A percentile compares a stretch with the other conserved stretches of the same genome.
These are phyloP conservation scores for Sebastes cheni DNA, from an alignment of 2,797 vertebrate species.

Conservation along the genomic window DNA sequence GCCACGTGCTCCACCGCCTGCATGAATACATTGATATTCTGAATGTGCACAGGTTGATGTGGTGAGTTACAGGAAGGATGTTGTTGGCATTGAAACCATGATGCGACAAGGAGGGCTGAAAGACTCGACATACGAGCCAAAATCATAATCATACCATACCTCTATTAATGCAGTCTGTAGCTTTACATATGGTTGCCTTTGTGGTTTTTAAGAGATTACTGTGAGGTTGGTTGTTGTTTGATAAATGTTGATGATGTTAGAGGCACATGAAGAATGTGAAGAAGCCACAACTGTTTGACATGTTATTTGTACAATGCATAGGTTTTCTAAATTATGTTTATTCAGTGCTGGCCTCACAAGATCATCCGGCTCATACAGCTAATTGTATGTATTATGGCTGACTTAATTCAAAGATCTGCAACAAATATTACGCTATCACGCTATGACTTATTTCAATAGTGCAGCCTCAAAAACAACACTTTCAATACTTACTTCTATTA, in stretches of 20 bases:
- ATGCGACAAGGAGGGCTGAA: slow-evolving; percentile 41
- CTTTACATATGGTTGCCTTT: slow-evolving; percentile 77
- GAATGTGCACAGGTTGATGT: slow-evolving; percentile 54
- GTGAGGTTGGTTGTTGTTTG: slow-evolving; percentile 33
- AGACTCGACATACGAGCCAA: slow-evolving; percentile 44
- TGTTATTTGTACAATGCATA: slow-evolving; percentile 36
- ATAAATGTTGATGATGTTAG: slow-evolving; percentile 24
- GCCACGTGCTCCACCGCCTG: slow-evolving; percentile 43
- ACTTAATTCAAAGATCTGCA: slow-evolving; percentile 27
- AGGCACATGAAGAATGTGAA: slow-evolving; percentile 46
- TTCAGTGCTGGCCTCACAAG: slow-evolving; percentile 8
- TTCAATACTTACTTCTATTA: neutral
- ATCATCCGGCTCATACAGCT: slow-evolving; percentile 25
- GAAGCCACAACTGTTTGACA: slow-evolving; percentile 37
- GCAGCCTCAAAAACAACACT: neutral
- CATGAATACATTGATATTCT: slow-evolving; percentile 62
- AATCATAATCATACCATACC: slow-evolving; percentile 60
- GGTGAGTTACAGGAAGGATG: slow-evolving; percentile 10
- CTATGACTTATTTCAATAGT: neutral
- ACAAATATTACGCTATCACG: slow-evolving; percentile 8
- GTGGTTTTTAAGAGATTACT: slow-evolving; percentile 54
- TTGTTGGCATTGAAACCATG: slow-evolving; percentile 15
- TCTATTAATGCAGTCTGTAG: slow-evolving; percentile 67
- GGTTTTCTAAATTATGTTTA: slow-evolving; percentile 35
- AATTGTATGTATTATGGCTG: slow-evolving; percentile 24